phyloP scores from a whole-genome alignment of 64 coral and sea anemone species.

The Montipora sp. region DNA sequence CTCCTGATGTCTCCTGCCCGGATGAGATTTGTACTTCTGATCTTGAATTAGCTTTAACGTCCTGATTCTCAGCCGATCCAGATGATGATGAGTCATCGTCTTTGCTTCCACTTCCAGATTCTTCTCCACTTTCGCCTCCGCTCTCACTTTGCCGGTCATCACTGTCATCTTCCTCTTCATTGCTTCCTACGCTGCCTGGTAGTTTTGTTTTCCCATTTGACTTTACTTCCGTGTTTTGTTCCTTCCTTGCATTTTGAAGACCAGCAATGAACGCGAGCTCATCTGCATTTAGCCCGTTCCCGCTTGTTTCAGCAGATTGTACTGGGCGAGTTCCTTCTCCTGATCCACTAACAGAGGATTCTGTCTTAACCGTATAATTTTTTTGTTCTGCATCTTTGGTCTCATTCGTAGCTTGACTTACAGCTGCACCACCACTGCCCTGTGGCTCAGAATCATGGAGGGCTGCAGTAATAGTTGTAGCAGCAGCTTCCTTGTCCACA shows the following conservation, averaged over 20 bases:
- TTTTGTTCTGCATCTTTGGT: neutral
- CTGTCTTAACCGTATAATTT: neutral
- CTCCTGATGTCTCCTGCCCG: neutral
- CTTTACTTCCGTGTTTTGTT: conserved; percentile 9
- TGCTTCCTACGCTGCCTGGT: conserved; percentile 58
- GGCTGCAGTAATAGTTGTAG: conserved; percentile 3
- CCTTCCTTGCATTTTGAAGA: conserved; percentile 67
- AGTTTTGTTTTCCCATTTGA: conserved; percentile 12
- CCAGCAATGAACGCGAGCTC: conserved; percentile 87
- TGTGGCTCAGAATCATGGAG: conserved; percentile 37
- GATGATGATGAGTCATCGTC: neutral
- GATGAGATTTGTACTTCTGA: neutral
- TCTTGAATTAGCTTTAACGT: neutral
- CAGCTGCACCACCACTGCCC: neutral
- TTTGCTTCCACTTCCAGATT: conserved; percentile 5
- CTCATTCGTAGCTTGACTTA: neutral
- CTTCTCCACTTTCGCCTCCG: neutral
- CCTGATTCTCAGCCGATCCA: conserved; percentile 11
- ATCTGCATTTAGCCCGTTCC: conserved; percentile 64
- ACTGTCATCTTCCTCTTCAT: conserved; percentile 7
- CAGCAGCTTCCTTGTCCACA: neutral
- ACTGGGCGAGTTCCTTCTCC: neutral
- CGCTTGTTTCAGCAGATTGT: neutral
- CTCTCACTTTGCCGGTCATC: neutral
- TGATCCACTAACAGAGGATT: conserved; percentile 10